phyloP scores from a whole-genome alignment of 92 coral and sea anemone genomes.

The Paramuricea clavata region DNA sequence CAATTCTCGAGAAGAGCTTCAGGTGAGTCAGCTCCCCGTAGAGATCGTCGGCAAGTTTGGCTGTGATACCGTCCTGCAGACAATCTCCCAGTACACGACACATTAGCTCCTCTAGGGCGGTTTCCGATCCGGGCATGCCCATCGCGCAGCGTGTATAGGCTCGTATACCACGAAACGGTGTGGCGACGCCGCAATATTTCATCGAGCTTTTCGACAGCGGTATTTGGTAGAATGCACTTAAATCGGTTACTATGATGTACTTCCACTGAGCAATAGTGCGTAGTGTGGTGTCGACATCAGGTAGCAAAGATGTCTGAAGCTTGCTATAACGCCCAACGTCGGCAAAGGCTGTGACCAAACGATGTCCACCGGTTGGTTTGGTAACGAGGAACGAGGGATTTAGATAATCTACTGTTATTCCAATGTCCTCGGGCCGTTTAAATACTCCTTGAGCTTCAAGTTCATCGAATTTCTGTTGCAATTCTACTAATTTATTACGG shows the following conservation, averaged over 20 bases:
- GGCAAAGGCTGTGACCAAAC: slow-evolving; percentile 62
- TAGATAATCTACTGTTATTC: slow-evolving; percentile 33
- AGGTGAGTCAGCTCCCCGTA: slow-evolving; percentile 53
- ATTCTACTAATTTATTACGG: slow-evolving; percentile 27
- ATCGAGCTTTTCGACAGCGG: slow-evolving; percentile 49
- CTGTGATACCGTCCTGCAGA: slow-evolving; percentile 32
- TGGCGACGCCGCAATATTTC: slow-evolving; percentile 39
- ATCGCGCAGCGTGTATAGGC: slow-evolving; percentile 36
- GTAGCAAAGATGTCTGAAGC: slow-evolving; percentile 66
- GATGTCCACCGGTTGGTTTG: slow-evolving; percentile 53
- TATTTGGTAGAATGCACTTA: slow-evolving; percentile 51
- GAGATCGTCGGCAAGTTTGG: slow-evolving; percentile 55
- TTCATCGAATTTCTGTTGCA: slow-evolving; percentile 50
- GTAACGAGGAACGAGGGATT: slow-evolving; percentile 63
- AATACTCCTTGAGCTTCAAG: slow-evolving; percentile 51
- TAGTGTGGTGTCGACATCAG: slow-evolving; percentile 66
- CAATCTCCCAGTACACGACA: slow-evolving; percentile 29
- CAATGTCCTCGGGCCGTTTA: slow-evolving; percentile 45
- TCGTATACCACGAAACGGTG: slow-evolving; percentile 41
- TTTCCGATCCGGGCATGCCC: slow-evolving; percentile 41
- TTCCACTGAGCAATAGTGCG: slow-evolving; percentile 58
- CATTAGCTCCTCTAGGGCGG: slow-evolving; percentile 44
- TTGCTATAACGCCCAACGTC: slow-evolving; percentile 66
- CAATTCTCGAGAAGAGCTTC: slow-evolving; percentile 49
- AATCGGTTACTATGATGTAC: slow-evolving; percentile 31